Evolutionary conservation across 2,888 invertebrate genomes (phyloP), one percentile per base, ranked within the genome.

Genomic region (Epistrophe eligans): DNA sequence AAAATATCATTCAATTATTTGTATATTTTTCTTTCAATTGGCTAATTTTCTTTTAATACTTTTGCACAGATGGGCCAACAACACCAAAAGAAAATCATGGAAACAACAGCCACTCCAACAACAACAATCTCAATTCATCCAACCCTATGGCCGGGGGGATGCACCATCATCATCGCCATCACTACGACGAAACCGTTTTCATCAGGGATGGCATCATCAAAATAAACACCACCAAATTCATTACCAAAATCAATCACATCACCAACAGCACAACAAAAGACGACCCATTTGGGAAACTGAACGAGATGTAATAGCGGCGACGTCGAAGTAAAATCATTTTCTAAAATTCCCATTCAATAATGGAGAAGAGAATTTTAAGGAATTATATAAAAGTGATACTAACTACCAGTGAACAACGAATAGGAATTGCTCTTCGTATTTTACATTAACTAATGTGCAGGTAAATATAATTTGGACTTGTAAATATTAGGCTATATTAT

Each of bases 61-160:
- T 35, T 1, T 79, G 60, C 82, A 77, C 81, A 89, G 90, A 88
- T 91, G 91, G 91, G 89, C 89, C 66, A 88, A 89, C 8, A 90
- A 89, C 76, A 89, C 89, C 19, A 90, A 91, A 84, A 89, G 91
- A 73, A 91, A 91, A 89, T 89, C 89, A 24, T 91, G 91, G 91
- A 90, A 91, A 35, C 90, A 91, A 76, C 89, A 90, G 24, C 89
- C 89, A 11, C 89, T 91, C 32, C 88, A 91, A 62, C 87, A 89
- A 67, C 87, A 89, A 67, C 87, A 89, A 19, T 72, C 82, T 40
- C 82, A 82, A 50, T 74, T 45, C 66, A 50, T 45, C 58, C 80
- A 80, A 17, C 45, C 70, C 48, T 57, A 13, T 24, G 80, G 82
- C 4, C 67, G 73, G 11, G 83, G 83, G 4, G 43, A 82, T 66